Evolutionary conservation across 2,113 vertebrate genomes (phyloP), one percentile per base, ranked within the genome.

Genomic region (Morone saxatilis): DNA sequence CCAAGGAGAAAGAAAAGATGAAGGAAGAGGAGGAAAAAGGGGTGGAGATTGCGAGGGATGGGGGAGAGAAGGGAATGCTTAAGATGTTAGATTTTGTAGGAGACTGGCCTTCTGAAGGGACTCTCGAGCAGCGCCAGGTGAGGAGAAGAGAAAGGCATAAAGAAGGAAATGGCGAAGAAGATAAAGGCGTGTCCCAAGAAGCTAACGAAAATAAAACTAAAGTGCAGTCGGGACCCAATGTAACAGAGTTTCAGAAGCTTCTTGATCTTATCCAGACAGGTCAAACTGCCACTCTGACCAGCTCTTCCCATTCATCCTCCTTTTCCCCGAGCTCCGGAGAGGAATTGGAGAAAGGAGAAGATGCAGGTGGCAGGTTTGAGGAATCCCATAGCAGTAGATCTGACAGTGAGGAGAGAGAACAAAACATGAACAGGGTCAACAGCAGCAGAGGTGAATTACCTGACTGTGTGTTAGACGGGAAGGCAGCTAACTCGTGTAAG

Each of bases 71-170:
- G 19, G 57, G 11, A 73, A 80, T 48, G 9, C 67, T 86, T 12
- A 92, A 95, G 60, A 81, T 91, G 11, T 81, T 96, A 3, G 93
- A 94, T 76, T 99, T 99, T 95, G 88, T 96, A 17, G 98, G 97
- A 82, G 98, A 99, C 70, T 99, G 98, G 98, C 98, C 98, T 2
- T 65, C 95, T 61, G 95, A 96, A 81, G 95, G 91, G 57, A 94
- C 95, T 48, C 95, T 97, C 56, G 88, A 95, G 74, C 98, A 98
- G 90, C 96, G 96, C 51, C 88, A 86, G 67, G 89, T 76, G 68
- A 90, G 89, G 91, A 96, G 85, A 94, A 95, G 85, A 76, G 76
- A 71, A 17, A 81, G 69, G 4, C 45, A 17, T 7, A 67, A 54
- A 71, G 63, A 79, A 17, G 73, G 51, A 80, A 76, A 69, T 36